Base-by-base conservation (phyloP, 2,113 vertebrate genomes). In the Cebidichthys violaceus region DNA sequence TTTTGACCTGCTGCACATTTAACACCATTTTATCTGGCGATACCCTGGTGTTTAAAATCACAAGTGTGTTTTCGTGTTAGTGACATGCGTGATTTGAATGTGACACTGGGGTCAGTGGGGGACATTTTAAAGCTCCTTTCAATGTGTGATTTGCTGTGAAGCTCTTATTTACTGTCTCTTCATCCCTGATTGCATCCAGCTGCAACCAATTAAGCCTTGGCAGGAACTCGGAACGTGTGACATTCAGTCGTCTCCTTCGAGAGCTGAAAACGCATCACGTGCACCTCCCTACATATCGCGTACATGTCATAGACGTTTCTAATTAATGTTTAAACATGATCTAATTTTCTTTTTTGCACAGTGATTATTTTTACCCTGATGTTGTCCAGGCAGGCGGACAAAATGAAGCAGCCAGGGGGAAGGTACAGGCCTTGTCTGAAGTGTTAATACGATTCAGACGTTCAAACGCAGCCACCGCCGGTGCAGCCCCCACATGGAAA, bases 151-250 rank as follows among this genome's bases (percentile, higher is more conserved):
- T 61, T 1, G 47, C 72, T 78, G 67, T 84, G 75, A 66, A 75
- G 79, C 82, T 87, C 77, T 84, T 83, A 84, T 88, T 87, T 85
- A 83, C 77, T 70, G 87, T 87, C 86, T 75, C 75, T 71, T 65
- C 64, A 18, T 85, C 83, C 73, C 78, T 91, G 92, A 93, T 92
- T 92, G 88, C 79, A 4, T 81, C 88, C 91, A 93, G 89, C 89
- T 92, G 90, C 87, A 77, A 61, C 77, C 87, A 87, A 92, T 92
- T 92, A 88, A 79, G 64, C 83, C 72, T 59, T 11, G 55, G 64
- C 75, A 55, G 81, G 60, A 79, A 76, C 65, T 74, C 52, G 31
- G 71, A 81, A 47, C 31, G 22, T 82, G 77, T 29, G 11, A 85
- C 78, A 45, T 61, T 66, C 35, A 69, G 43, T 29, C 5, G 8